Conservation (phyloP, 2,797 vertebrate genomes). For the Leptoclinus maculatus region DNA sequence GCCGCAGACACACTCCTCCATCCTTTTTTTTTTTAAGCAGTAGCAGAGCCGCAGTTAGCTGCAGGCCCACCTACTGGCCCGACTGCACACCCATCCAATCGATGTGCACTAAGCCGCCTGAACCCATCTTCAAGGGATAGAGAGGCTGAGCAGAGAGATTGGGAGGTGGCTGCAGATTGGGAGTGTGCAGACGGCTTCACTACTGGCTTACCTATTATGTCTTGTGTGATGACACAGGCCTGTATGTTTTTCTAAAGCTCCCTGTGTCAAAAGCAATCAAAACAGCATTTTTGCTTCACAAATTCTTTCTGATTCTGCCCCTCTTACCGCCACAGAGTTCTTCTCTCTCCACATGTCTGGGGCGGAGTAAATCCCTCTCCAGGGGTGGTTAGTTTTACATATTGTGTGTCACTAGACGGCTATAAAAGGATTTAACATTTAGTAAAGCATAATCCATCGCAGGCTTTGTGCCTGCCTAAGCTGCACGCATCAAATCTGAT, state of each 20-base stretch:
- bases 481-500: slow-evolving; percentile 85
- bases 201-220: slow-evolving; percentile 65
- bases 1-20: slow-evolving; percentile 40
- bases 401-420: slow-evolving; percentile 86
- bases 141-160: slow-evolving; percentile 67
- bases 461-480: slow-evolving; percentile 85
- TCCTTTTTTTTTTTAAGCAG: slow-evolving; percentile 47
- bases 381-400: slow-evolving; percentile 87
- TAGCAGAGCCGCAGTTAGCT: slow-evolving; percentile 54
- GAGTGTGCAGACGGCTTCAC: slow-evolving; percentile 57
- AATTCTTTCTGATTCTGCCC: slow-evolving; percentile 20
- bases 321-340: slow-evolving; percentile 29
- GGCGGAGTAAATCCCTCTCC: slow-evolving; percentile 79
- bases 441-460: slow-evolving; percentile 84
- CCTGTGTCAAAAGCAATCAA: slow-evolving; percentile 71
- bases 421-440: slow-evolving; percentile 88
- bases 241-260: slow-evolving; percentile 57
- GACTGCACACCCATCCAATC: slow-evolving; percentile 67
- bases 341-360: slow-evolving; percentile 46
- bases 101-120: slow-evolving; percentile 72
- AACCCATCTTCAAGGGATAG: slow-evolving; percentile 72
- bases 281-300: slow-evolving; percentile 47
- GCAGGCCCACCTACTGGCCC: slow-evolving; percentile 57
- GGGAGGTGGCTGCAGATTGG: slow-evolving; percentile 47
- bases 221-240: slow-evolving; percentile 44